Evolutionary conservation across 2,888 invertebrate species (phyloP).

Genomic region (Drosophila phalerata): DNA sequence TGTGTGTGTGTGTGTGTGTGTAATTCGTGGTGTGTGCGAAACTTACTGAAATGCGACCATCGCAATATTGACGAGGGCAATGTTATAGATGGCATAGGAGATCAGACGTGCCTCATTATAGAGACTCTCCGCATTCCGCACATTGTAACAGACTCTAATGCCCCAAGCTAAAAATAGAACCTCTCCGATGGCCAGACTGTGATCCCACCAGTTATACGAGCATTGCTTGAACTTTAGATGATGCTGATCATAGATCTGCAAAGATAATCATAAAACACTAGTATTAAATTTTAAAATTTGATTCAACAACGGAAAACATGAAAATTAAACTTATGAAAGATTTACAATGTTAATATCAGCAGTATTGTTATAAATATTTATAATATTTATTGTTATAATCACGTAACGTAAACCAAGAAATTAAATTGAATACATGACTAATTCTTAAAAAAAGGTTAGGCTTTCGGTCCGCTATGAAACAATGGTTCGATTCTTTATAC

Average conservation of each 20-base stretch:
- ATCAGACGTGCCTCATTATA: slow-evolving; percentile 97
- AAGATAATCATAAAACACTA: not conserved
- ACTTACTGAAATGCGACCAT: slow-evolving; percentile 98
- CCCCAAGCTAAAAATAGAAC: slow-evolving; percentile 93
- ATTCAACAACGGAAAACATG: not conserved
- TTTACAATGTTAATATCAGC: no score
- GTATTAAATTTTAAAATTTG: not conserved
- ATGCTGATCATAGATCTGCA: slow-evolving; percentile 89
- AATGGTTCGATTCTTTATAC: no score
- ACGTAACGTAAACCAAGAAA: no score
- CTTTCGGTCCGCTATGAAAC: no score
- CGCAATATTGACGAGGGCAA: slow-evolving; percentile 95
- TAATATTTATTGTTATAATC: no score
- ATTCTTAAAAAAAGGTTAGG: no score
- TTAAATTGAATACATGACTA: no score
- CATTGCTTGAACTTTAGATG: slow-evolving; percentile 95
- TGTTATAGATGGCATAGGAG: slow-evolving; percentile 97
- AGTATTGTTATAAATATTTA: no score
- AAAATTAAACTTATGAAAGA: not conserved
- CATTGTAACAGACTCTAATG: slow-evolving; percentile 93
- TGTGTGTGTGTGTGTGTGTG: no score
- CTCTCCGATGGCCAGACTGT: slow-evolving; percentile 94
- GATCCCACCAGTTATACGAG: slow-evolving; percentile 97
- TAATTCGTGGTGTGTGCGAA: not conserved
- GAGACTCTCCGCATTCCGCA: slow-evolving; percentile 95